Evolutionary conservation across 1,140 invertebrate species (phyloP).

Genomic region (Dreissena polymorpha): DNA sequence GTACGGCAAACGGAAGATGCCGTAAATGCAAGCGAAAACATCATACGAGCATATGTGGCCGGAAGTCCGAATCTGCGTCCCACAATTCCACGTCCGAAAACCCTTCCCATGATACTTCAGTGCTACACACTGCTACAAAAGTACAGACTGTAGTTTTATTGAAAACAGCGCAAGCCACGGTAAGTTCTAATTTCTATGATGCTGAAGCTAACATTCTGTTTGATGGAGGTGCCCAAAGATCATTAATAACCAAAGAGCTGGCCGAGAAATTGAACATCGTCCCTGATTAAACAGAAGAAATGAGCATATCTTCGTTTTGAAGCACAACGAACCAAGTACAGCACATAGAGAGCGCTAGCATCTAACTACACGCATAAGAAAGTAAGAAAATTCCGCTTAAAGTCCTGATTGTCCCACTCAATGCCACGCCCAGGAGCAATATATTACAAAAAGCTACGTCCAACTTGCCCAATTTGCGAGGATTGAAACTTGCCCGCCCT

Average conservation of each 20-base stretch:
- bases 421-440: slow-evolving; percentile 1
- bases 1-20: slow-evolving; percentile 1
- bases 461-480: too few relatives aligned
- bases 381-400: slow-evolving; percentile 4
- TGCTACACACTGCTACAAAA: too few relatives aligned
- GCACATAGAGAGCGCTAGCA: slow-evolving; percentile 7
- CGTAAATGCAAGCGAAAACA: slow-evolving; percentile 2
- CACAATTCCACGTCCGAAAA: neutral
- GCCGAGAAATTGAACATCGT: slow-evolving; percentile 7
- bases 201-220: slow-evolving; percentile 27
- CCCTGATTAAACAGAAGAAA: neutral
- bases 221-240: slow-evolving; percentile 37
- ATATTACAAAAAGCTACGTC: too few relatives aligned
- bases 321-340: neutral
- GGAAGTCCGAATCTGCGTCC: neutral
- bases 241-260: slow-evolving; percentile 43
- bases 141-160: neutral
- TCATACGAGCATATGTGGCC: neutral
- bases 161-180: neutral
- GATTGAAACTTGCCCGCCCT: too few relatives aligned
- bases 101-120: too few relatives aligned
- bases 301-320: slow-evolving; percentile 9
- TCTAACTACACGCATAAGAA: slow-evolving; percentile 1
- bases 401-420: slow-evolving; percentile 25
- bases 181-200: neutral